These are phyloP conservation scores for Acanthococcus lagerstroemiae DNA, from an alignment of 2,888 invertebrate genomes.

Conservation along the genomic window DNA sequence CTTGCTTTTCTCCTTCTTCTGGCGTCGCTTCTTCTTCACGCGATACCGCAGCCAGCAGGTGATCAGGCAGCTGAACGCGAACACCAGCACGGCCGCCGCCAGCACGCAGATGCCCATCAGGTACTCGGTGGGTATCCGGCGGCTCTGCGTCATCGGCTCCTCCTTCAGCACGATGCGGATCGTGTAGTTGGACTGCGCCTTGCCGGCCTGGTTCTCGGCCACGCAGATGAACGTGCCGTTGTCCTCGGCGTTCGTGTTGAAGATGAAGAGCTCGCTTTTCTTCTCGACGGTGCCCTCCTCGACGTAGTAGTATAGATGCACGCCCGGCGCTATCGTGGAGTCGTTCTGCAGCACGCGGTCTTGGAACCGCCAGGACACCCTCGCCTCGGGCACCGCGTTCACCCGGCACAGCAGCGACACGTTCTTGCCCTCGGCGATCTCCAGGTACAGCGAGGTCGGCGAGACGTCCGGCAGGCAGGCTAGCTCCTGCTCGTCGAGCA, in stretches of 20 bases:
- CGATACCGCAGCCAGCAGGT: slow-evolving; percentile 37
- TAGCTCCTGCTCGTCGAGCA: slow-evolving; percentile 57
- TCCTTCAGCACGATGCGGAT: slow-evolving; percentile 63
- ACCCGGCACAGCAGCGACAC: slow-evolving; percentile 71
- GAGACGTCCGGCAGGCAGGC: slow-evolving; percentile 73
- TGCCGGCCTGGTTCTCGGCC: slow-evolving; percentile 76
- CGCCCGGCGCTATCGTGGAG: slow-evolving; percentile 54
- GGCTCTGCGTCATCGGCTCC: slow-evolving; percentile 57
- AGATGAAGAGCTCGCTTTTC: slow-evolving; percentile 67
- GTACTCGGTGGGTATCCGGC: slow-evolving; percentile 59
- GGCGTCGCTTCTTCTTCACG: slow-evolving; percentile 48
- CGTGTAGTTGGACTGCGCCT: slow-evolving; percentile 68
- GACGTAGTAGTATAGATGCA: slow-evolving; percentile 58
- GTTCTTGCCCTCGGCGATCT: slow-evolving; percentile 70
- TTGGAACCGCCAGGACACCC: slow-evolving; percentile 73
- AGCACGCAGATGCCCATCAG: slow-evolving; percentile 52
- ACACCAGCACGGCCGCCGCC: slow-evolving; percentile 44
- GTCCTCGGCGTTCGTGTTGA: slow-evolving; percentile 64
- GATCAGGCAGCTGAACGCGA: slow-evolving; percentile 41
- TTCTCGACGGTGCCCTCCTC: slow-evolving; percentile 63
- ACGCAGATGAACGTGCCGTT: slow-evolving; percentile 78
- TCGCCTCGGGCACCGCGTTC: slow-evolving; percentile 69
- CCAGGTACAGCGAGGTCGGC: slow-evolving; percentile 62
- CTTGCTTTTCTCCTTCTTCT: slow-evolving; percentile 52
- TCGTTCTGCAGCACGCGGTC: slow-evolving; percentile 70